Evolutionary conservation across 2,888 invertebrate species (phyloP).

Genomic region (Nemotelus nigrinus): DNA sequence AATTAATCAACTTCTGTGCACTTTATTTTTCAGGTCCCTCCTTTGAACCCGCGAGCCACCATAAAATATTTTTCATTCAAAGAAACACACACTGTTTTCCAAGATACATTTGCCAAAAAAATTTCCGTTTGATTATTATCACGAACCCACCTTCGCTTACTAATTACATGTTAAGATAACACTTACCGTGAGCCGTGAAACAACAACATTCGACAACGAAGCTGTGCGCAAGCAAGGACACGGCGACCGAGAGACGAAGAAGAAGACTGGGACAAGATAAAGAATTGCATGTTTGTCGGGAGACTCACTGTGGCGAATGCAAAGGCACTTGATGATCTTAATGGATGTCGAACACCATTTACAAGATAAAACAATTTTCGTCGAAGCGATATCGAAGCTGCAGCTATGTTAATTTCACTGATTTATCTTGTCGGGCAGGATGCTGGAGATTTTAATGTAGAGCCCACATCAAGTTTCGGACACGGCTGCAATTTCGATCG

Average conservation of each 20-base stretch:
- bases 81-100: too few relatives aligned
- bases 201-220: neutral
- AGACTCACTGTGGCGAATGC: slow-evolving; percentile 14
- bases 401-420: slow-evolving; percentile 40
- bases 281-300: slow-evolving; percentile 20
- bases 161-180: slow-evolving; percentile 45
- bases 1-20: too few relatives aligned
- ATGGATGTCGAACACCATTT: slow-evolving; percentile 45
- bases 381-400: slow-evolving; percentile 25
- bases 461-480: neutral
- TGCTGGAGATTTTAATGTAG: slow-evolving; percentile 30
- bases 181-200: slow-evolving; percentile 25
- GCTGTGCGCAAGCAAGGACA: neutral
- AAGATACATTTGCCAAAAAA: neutral
- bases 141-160: slow-evolving; percentile 32
- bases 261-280: neutral
- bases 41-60: too few relatives aligned
- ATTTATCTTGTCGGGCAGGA: slow-evolving; percentile 42
- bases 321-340: slow-evolving; percentile 41
- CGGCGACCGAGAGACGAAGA: neutral
- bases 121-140: slow-evolving; percentile 10
- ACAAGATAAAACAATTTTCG: slow-evolving; percentile 45
- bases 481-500: slow-evolving; percentile 5
- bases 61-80: too few relatives aligned
- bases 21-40: too few relatives aligned